phyloP scores from a whole-genome alignment of 2,888 invertebrate species.

The Dendrolimus pini region DNA sequence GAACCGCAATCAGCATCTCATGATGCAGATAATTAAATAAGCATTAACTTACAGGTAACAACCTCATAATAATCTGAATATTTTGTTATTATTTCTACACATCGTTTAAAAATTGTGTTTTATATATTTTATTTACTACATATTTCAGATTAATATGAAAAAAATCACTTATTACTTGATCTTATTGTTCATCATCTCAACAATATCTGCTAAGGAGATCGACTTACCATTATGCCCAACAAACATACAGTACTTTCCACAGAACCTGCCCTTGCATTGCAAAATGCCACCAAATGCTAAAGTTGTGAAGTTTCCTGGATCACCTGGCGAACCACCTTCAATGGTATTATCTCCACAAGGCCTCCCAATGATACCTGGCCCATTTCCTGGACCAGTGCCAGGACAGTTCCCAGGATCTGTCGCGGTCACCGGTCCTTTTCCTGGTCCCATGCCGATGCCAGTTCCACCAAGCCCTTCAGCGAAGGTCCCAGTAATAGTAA shows the following conservation, averaged over 20 bases:
- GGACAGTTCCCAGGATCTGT: constrained; percentile 19
- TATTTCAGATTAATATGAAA: constrained; percentile 34
- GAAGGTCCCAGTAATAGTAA: constrained; percentile 62
- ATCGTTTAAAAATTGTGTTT: too few relatives aligned
- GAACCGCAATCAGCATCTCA: background rate
- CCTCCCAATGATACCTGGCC: constrained; percentile 23
- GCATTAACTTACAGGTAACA: too few relatives aligned
- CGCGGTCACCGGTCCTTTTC: constrained; percentile 10
- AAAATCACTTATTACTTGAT: constrained; percentile 12
- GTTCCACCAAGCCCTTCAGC: constrained; percentile 30
- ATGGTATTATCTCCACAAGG: constrained; percentile 22
- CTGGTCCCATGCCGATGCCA: constrained; percentile 19
- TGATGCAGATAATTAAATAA: too few relatives aligned
- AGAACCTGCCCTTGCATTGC: constrained; percentile 63
- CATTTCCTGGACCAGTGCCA: constrained; percentile 27
- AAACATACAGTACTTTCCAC: constrained; percentile 50
- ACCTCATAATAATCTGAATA: too few relatives aligned
- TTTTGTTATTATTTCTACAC: too few relatives aligned
- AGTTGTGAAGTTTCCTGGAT: constrained; percentile 6
- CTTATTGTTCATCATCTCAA: constrained; percentile 19
- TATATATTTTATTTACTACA: too few relatives aligned
- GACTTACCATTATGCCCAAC: constrained; percentile 57
- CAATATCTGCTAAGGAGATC: constrained; percentile 24
- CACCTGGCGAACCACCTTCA: constrained; percentile 8
- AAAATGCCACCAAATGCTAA: constrained; percentile 41